These are phyloP conservation scores for Fragum fragum DNA, from an alignment of 2,888 invertebrate genomes.

Conservation along the genomic window DNA sequence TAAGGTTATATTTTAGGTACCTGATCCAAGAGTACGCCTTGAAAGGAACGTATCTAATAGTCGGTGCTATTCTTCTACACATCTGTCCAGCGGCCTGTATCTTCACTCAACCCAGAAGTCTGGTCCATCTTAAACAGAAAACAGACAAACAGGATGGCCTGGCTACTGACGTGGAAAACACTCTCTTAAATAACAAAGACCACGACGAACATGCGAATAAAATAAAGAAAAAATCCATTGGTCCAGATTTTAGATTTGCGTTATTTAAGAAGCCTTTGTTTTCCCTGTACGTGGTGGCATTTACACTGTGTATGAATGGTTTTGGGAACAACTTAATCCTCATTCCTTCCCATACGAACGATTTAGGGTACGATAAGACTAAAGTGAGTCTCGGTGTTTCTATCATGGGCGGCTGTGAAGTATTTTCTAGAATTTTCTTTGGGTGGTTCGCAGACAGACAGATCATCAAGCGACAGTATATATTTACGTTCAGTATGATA, in stretches of 20 bases:
- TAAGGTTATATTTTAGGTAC: conserved; percentile 48
- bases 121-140: conserved; percentile 1
- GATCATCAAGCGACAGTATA: conserved; percentile 89
- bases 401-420: conserved; percentile 91
- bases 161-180: background rate
- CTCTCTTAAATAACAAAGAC: no score
- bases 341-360: conserved; percentile 91
- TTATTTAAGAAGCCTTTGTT: conserved; percentile 86
- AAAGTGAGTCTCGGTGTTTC: conserved; percentile 87
- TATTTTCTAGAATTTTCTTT: conserved; percentile 91
- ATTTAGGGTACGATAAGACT: conserved; percentile 89
- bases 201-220: background rate
- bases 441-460: conserved; percentile 91
- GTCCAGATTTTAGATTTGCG: conserved; percentile 40
- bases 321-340: conserved; percentile 93
- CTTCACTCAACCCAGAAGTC: conserved; percentile 55
- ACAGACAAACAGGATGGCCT: background rate
- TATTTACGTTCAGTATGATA: conserved; percentile 54
- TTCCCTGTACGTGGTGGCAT: conserved; percentile 91
- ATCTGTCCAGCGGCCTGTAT: conserved; percentile 57
- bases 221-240: no score
- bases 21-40: conserved; percentile 55
- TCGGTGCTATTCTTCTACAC: conserved; percentile 56
- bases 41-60: conserved; percentile 53
- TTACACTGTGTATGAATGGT: conserved; percentile 92